Percentiles rank a stretch among this genome's conserved stretches.
Evolutionary conservation across 2,888 invertebrate genomes (phyloP).

Genomic region (Trachelus iudaicus): DNA sequence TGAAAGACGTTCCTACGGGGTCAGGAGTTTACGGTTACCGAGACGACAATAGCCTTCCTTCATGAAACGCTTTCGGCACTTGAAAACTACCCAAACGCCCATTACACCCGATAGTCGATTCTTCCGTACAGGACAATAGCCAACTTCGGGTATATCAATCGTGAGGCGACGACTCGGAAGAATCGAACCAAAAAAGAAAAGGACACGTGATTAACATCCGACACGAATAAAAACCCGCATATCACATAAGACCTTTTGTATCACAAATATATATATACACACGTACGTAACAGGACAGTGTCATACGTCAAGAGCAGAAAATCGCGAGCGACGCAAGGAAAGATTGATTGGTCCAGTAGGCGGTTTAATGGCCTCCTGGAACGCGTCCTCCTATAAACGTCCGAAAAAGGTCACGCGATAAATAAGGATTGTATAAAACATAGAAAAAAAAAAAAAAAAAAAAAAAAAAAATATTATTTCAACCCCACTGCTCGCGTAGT

Average conservation of each 20-base stretch:
- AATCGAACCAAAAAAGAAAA: not conserved
- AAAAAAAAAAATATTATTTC: not conserved
- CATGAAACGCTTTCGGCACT: too few relatives aligned
- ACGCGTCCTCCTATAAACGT: too few relatives aligned
- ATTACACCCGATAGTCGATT: too few relatives aligned
- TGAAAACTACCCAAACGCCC: too few relatives aligned
- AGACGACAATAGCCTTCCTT: too few relatives aligned
- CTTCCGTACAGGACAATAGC: too few relatives aligned
- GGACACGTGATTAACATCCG: not conserved
- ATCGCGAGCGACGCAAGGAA: not conserved
- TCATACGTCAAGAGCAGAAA: not conserved
- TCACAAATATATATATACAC: not conserved
- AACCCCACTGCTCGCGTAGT: not conserved
- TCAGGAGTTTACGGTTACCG: too few relatives aligned
- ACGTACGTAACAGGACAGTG: not conserved
- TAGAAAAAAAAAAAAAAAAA: not conserved
- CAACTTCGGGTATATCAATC: too few relatives aligned
- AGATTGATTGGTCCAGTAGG: not conserved
- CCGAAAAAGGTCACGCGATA: too few relatives aligned
- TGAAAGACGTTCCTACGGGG: too few relatives aligned
- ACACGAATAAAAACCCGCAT: not conserved
- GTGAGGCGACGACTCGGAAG: not conserved
- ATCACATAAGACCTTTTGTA: not conserved
- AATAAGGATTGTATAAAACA: too few relatives aligned
- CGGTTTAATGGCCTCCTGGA: not conserved